These are phyloP conservation scores for Perdix hodgsoniae DNA, from an alignment of 2,797 vertebrate species.

Conservation along the genomic window DNA sequence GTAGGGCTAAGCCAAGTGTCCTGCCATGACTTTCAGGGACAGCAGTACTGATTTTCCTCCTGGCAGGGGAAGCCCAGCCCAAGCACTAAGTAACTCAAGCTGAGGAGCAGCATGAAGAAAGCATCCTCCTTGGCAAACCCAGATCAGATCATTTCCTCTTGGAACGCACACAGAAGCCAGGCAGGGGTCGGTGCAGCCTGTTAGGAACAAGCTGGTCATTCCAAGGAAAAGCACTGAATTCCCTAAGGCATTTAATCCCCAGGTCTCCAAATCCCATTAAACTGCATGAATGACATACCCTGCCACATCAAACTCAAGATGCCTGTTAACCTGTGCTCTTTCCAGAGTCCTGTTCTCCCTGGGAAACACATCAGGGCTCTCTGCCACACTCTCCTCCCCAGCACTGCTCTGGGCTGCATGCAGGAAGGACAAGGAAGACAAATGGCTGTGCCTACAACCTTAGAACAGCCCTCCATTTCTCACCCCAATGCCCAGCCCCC, in stretches of 20 bases:
- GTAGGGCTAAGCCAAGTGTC: fast-evolving
- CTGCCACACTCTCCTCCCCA: not conserved
- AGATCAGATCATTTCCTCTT: not conserved
- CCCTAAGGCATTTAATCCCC: not conserved
- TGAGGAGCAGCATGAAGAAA: not conserved
- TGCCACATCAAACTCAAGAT: not conserved
- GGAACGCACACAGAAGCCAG: not conserved
- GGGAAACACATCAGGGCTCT: not conserved
- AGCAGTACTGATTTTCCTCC: not conserved
- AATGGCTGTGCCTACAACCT: not conserved
- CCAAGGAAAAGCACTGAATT: not conserved
- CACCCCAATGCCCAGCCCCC: not conserved
- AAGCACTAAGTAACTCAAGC: not conserved
- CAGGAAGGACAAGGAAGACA: not conserved
- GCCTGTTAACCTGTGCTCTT: not conserved
- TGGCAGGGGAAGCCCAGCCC: not conserved
- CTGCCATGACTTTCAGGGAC: not conserved
- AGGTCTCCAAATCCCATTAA: not conserved
- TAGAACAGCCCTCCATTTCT: not conserved
- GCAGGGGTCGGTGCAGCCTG: not conserved
- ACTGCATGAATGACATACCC: not conserved
- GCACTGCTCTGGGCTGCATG: not conserved
- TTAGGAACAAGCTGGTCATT: not conserved
- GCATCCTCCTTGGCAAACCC: not conserved
- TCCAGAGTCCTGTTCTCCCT: not conserved